phyloP scores from a whole-genome alignment of 2,113 vertebrate species.

The Benitochromis conjunctus region DNA sequence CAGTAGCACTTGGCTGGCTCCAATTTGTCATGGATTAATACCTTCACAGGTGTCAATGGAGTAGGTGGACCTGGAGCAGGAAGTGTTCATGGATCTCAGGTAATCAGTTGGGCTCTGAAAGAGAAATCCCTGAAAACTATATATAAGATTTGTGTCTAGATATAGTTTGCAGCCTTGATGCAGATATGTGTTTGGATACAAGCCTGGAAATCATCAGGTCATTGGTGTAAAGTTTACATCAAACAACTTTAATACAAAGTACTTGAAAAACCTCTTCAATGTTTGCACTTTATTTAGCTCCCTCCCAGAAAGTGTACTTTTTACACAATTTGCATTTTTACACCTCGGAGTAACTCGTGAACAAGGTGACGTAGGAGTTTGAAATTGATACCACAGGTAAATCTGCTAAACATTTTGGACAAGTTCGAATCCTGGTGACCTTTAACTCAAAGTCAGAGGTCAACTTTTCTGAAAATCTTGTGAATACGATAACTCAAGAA shows the following conservation, averaged over 20 bases:
- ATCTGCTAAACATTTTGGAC: neutral
- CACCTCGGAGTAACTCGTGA: neutral
- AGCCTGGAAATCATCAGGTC: neutral
- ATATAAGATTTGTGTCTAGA: neutral
- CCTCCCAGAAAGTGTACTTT: neutral
- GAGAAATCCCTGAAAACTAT: neutral
- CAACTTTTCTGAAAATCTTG: neutral
- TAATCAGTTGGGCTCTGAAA: slow-evolving; percentile 56
- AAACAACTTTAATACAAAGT: neutral
- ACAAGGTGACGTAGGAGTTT: neutral
- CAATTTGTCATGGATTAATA: slow-evolving; percentile 15
- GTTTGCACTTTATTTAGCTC: neutral
- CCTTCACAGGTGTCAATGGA: slow-evolving; percentile 76
- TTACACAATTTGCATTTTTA: neutral
- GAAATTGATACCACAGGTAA: neutral
- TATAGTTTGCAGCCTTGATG: neutral
- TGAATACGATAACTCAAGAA: neutral
- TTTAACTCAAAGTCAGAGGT: neutral
- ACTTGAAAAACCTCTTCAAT: neutral
- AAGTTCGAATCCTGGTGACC: neutral
- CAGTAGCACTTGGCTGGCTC: neutral
- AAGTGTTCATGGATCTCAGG: slow-evolving; percentile 87
- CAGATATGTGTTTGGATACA: neutral
- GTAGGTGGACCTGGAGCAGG: slow-evolving; percentile 80
- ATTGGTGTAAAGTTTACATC: neutral